Base-by-base conservation (phyloP, 1,140 invertebrate species). In the Calycopis cecrops region DNA sequence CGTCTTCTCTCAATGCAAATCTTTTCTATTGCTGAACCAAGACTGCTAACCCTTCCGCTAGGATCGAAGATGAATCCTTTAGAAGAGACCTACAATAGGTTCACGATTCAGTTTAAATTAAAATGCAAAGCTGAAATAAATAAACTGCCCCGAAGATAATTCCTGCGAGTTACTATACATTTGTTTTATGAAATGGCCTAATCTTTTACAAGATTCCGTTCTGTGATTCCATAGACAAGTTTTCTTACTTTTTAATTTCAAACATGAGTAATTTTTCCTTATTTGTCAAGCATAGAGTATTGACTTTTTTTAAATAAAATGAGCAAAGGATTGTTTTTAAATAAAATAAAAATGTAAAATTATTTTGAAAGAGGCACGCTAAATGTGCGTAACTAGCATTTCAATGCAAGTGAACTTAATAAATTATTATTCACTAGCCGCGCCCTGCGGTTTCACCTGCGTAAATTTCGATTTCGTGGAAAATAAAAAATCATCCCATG, bases 151-250 rank as follows among this genome's bases (percentile, higher is more conserved):
- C 73, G 82, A 87, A 81, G 77, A 85, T 87, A 83, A 87, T 88
- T 88, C 85, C 84, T 88, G 85, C 83, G 81, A 87, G 84, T 85
- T 85, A 88, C 85, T 87, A 87, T 86, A 88, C 85, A 88, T 87
- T 87, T 88, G 86, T 87, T 87, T 87, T 86, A 87, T 87, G 85
- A 87, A 86, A 87, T 87, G 86, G 85, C 86, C 85, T 87, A 87
- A 83, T 88, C 85, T 88, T 80, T 87, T 88, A 85, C 83, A 87
- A 88, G 86, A 88, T 88, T 87, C 84, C 79, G 83, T 86, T 88
- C 86, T 87, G 83, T 85, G 78, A 76, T 85, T 79, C 82, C 86
- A 88, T 87, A 87, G 83, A 88, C 86, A 88, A 85, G 57, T 71
- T 65, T 60, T 61, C 67, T 68, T 76, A 76, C 61, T 79, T 87